A percentile compares a stretch with the other conserved stretches of the same genome.
Conservation (phyloP, 2,797 vertebrate genomes). For the Pitangus sulphuratus region DNA sequence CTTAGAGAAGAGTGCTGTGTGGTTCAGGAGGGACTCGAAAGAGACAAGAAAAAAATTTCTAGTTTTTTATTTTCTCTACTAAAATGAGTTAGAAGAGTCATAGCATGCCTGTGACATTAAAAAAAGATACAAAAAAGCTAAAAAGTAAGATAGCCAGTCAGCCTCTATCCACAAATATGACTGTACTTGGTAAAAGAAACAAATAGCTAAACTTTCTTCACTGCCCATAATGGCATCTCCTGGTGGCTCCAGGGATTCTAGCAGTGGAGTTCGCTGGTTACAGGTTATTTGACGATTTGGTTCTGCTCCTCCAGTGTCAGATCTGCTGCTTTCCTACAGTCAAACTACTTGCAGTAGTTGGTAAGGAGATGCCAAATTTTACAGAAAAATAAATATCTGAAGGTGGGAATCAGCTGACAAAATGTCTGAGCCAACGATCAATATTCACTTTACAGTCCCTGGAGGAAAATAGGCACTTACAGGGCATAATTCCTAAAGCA, state of each 20-base stretch:
- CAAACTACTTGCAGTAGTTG: background rate
- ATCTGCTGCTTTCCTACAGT: background rate
- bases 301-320: background rate
- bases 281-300: background rate
- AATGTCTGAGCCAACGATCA: background rate
- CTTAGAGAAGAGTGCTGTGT: background rate
- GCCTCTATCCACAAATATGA: background rate
- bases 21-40: background rate
- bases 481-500: background rate
- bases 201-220: background rate
- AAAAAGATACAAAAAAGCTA: background rate
- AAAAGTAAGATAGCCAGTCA: background rate
- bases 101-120: background rate
- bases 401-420: background rate
- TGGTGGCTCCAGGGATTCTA: background rate
- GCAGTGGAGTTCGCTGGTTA: background rate
- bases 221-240: background rate
- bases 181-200: background rate
- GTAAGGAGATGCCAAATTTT: background rate
- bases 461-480: background rate
- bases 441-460: conserved; percentile 2
- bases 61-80: background rate
- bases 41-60: background rate
- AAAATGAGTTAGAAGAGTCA: background rate
- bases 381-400: background rate